phyloP scores from a whole-genome alignment of 2,113 vertebrate genomes.

The Xenus cinereus region DNA sequence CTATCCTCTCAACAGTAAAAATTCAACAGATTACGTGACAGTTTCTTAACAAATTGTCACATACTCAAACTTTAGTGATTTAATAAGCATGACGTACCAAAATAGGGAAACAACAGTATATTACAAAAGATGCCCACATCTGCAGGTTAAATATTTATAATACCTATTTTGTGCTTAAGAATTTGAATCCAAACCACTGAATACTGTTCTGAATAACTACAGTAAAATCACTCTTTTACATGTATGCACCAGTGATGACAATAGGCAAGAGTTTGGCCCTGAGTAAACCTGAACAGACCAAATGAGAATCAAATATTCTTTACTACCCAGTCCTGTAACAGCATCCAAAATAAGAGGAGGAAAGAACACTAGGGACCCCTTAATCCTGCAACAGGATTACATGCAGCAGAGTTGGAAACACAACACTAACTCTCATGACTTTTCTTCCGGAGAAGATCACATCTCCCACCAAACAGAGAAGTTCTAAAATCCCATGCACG shows the following conservation, averaged over 20 bases:
- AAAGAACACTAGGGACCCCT: background rate
- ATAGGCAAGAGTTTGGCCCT: background rate
- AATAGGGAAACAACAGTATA: background rate
- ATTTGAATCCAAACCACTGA: background rate
- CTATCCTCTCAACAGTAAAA: background rate
- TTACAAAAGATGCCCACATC: background rate
- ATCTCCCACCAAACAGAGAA: background rate
- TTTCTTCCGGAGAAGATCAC: background rate
- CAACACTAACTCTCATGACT: background rate
- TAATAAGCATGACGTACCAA: background rate
- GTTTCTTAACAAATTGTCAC: background rate
- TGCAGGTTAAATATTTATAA: background rate
- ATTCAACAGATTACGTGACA: background rate
- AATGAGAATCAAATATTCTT: background rate
- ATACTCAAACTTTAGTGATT: background rate
- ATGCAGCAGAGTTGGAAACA: background rate
- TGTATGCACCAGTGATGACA: background rate
- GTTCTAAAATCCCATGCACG: background rate
- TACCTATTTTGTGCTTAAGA: background rate
- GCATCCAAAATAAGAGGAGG: background rate
- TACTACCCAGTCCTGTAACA: background rate
- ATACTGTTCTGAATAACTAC: background rate
- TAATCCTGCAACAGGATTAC: background rate
- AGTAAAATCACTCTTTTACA: background rate
- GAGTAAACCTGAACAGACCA: background rate